Percentiles rank a stretch among this genome's conserved stretches.
These are phyloP conservation scores for Pelobates cultripes DNA, from an alignment of 2,797 vertebrate species.

Conservation along the genomic window DNA sequence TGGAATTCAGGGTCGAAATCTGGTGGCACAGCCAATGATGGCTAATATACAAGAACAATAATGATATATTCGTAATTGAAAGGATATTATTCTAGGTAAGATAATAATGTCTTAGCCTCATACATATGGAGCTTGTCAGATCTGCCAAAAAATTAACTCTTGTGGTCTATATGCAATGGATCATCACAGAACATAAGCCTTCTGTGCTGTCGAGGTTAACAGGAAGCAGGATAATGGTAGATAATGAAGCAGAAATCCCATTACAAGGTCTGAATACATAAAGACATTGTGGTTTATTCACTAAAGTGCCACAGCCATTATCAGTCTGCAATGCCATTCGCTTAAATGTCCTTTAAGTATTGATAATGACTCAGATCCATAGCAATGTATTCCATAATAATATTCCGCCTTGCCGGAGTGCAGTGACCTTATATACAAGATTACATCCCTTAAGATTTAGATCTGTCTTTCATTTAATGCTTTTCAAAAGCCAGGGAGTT, in stretches of 20 bases:
- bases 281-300: slow-evolving; percentile 51
- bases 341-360: slow-evolving; percentile 51
- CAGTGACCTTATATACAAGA: slow-evolving; percentile 47
- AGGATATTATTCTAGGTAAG: background rate
- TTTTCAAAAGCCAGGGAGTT: slow-evolving; percentile 25
- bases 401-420: slow-evolving; percentile 22
- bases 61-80: slow-evolving; percentile 23
- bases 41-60: slow-evolving; percentile 18
- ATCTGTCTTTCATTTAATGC: slow-evolving; percentile 37
- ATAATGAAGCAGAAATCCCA: slow-evolving; percentile 52
- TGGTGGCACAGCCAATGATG: slow-evolving; percentile 11
- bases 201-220: slow-evolving; percentile 18
- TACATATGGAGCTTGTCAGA: background rate
- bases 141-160: background rate
- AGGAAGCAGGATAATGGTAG: slow-evolving; percentile 23
- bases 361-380: slow-evolving; percentile 46
- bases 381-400: slow-evolving; percentile 40
- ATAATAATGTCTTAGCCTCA: background rate
- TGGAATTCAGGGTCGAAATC: slow-evolving; percentile 15
- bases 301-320: slow-evolving; percentile 45
- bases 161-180: background rate
- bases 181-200: background rate
- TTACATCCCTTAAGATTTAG: slow-evolving; percentile 29
- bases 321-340: slow-evolving; percentile 36
- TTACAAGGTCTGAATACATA: slow-evolving; percentile 39